Evolutionary conservation across 1,140 invertebrate species (phyloP), one percentile per base, ranked within the genome.

Genomic region (Drosophila orena): DNA sequence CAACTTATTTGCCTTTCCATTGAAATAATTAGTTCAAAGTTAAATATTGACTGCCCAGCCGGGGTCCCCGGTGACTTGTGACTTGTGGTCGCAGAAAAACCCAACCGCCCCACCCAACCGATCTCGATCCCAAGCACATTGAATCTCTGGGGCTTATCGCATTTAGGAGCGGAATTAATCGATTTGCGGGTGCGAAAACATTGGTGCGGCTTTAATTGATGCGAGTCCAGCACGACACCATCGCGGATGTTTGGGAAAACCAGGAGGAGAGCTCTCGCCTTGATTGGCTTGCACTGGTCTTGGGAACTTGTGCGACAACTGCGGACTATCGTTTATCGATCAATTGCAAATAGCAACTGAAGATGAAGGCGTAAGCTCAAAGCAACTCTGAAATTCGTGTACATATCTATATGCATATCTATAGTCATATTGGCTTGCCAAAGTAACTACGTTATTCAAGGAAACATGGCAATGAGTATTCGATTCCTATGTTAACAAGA

Each of bases 11-110:
- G 84, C 84, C 88, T 90, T 91, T 91, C 90, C 85, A 85, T 90
- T 91, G 90, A 91, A 91, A 91, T 91, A 91, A 91, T 91, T 91
- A 91, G 90, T 91, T 90, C 84, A 91, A 80, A 86, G 89, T 89
- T 91, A 91, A 91, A 90, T 91, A 89, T 90, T 85, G 86, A 77
- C 78, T 85, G 69, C 52, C 55, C 42, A 34, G 24, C 27, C 44
- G 40, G 71, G 46, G 59, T 44, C 40, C 47, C 11, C 35, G 52
- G 4, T 24, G 24, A 24, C 24, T 24, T 24, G 24, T 24, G 24
- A 17, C 24, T 24, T 24, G 24, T 24, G 24, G 27, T 17, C 20
- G 38, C 53, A 15, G n/a, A 15, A 14, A 40, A 20, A 24, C 12
- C n/a, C n/a, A n/a, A n/a, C n/a, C n/a, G n/a, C n/a, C n/a, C n/a